Evolutionary conservation across 2,797 vertebrate species (phyloP).

Genomic region (Alfaro cultratus): DNA sequence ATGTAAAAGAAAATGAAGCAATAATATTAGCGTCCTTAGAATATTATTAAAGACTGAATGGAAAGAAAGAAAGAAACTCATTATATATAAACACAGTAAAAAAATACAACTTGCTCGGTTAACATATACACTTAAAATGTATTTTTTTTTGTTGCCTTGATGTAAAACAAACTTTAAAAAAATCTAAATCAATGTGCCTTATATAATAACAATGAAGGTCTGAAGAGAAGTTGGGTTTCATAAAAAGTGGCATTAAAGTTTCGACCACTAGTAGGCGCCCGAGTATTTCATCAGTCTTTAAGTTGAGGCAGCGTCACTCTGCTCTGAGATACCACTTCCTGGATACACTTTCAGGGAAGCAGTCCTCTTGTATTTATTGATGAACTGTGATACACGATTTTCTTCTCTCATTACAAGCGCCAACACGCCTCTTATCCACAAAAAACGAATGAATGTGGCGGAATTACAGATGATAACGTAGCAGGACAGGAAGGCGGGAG

Average conservation of each 20-base stretch:
- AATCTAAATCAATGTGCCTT: neutral
- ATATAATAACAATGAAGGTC: neutral
- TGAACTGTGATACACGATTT: neutral
- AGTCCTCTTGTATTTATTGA: conserved; percentile 36
- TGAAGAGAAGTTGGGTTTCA: neutral
- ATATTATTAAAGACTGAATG: neutral
- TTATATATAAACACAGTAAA: neutral
- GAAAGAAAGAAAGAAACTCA: neutral
- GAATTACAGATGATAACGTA: conserved; percentile 57
- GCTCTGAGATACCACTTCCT: conserved; percentile 75
- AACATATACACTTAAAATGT: neutral
- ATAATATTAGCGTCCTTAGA: neutral
- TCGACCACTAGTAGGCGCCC: conserved; percentile 57
- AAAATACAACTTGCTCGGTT: neutral
- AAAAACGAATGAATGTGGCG: neutral
- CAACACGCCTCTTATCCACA: fast-evolving
- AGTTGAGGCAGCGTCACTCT: conserved; percentile 17
- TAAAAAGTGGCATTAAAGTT: neutral
- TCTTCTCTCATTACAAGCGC: neutral
- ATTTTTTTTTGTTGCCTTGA: neutral
- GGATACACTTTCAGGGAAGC: conserved; percentile 62
- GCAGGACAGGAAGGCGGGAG: conserved; percentile 12
- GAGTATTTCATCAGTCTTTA: neutral
- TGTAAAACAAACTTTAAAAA: neutral
- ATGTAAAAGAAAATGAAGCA: neutral